A percentile compares a stretch with the other conserved stretches of the same genome.
Conservation (phyloP, 2,888 invertebrate species). For the Watsonalla cultraria region DNA sequence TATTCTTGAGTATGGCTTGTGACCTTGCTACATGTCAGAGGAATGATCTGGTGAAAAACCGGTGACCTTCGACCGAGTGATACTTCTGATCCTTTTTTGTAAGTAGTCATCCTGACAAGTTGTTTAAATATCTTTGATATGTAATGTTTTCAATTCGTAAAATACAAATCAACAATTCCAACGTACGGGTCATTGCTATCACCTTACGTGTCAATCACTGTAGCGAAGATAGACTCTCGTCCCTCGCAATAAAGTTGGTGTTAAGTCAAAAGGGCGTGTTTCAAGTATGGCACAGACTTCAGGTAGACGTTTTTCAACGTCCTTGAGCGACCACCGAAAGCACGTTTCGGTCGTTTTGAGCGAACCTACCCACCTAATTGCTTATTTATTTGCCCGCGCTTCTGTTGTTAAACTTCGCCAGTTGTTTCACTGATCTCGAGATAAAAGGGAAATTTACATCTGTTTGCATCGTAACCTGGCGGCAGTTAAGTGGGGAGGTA, state of each 20-base stretch:
- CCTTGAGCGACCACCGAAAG: slow-evolving; percentile 37
- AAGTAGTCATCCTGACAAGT: too few species aligned
- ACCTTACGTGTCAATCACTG: slow-evolving; percentile 29
- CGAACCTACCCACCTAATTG: slow-evolving; percentile 15
- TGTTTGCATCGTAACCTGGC: slow-evolving; percentile 13
- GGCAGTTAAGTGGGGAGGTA: slow-evolving; percentile 3
- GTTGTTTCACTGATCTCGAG: slow-evolving; percentile 9
- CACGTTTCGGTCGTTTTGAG: slow-evolving; percentile 24
- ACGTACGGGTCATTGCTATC: slow-evolving; percentile 33
- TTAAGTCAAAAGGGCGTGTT: slow-evolving; percentile 16
- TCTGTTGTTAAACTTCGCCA: slow-evolving; percentile 11
- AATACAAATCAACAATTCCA: slow-evolving; percentile 29
- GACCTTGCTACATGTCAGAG: too few species aligned
- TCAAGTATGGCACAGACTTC: slow-evolving; percentile 31
- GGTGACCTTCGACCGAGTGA: too few species aligned
- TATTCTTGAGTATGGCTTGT: too few species aligned
- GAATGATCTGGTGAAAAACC: too few species aligned
- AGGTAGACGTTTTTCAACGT: slow-evolving; percentile 42
- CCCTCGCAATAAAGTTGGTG: slow-evolving; percentile 25
- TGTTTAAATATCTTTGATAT: not conserved
- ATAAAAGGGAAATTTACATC: slow-evolving; percentile 19
- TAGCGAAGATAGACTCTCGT: slow-evolving; percentile 17
- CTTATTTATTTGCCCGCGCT: slow-evolving; percentile 30
- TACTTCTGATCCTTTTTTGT: too few species aligned
- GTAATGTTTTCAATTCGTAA: not conserved